A percentile compares a stretch with the other conserved stretches of the same genome.
Conservation (phyloP, 2,797 vertebrate genomes). For the Siniperca undulata region DNA sequence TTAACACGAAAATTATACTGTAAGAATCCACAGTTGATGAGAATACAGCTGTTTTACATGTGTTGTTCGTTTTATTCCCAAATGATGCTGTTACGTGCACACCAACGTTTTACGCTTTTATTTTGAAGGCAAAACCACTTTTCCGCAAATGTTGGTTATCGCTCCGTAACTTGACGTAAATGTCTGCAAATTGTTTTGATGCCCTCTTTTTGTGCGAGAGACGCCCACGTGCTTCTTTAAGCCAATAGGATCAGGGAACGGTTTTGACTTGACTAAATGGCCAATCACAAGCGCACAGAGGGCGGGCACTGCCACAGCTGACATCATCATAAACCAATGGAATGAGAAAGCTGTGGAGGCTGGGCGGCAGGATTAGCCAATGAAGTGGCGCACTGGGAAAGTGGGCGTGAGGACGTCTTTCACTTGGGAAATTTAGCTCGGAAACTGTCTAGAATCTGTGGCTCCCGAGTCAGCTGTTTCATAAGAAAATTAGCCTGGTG, state of each 20-base stretch:
- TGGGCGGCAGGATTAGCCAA: slow-evolving; percentile 64
- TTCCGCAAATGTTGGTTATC: background rate
- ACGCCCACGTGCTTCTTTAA: slow-evolving; percentile 30
- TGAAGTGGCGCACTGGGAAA: background rate
- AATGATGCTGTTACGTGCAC: accelerated
- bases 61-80: accelerated
- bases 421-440: background rate
- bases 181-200: slow-evolving; percentile 39
- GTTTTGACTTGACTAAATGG: slow-evolving; percentile 29
- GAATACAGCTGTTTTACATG: background rate
- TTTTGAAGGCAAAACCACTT: slow-evolving; percentile 17
- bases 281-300: slow-evolving; percentile 39
- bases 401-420: slow-evolving; percentile 48
- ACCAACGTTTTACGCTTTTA: slow-evolving; percentile 8
- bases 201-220: slow-evolving; percentile 19
- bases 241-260: slow-evolving; percentile 63
- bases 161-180: slow-evolving; percentile 17
- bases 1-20: accelerated
- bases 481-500: accelerated
- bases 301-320: slow-evolving; percentile 54
- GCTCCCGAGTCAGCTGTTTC: slow-evolving; percentile 44
- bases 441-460: slow-evolving; percentile 59
- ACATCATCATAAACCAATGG: slow-evolving; percentile 77
- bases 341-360: slow-evolving; percentile 54
- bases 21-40: accelerated